These are phyloP conservation scores for Patella ulyssiponensis DNA, from an alignment of 2,888 invertebrate genomes.

Conservation along the genomic window DNA sequence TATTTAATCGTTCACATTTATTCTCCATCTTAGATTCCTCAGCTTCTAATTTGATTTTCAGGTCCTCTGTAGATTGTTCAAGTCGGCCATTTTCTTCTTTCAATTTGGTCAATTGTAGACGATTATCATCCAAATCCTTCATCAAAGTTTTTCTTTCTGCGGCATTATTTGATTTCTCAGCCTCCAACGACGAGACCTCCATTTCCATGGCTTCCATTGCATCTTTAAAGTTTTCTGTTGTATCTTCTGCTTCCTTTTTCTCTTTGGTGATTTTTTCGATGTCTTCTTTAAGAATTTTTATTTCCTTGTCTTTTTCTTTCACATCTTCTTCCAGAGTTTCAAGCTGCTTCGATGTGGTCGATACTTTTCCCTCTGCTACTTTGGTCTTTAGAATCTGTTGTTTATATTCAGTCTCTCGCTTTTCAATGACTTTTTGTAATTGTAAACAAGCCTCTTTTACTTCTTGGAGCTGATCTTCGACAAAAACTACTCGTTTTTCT, in stretches of 20 bases:
- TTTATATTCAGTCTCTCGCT: constrained; percentile 16
- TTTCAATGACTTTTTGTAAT: constrained; percentile 18
- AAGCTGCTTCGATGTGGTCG: constrained; percentile 27
- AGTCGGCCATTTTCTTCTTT: constrained; percentile 21
- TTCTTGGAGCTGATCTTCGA: constrained; percentile 8
- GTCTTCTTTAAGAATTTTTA: constrained; percentile 13
- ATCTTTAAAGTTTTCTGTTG: constrained; percentile 53
- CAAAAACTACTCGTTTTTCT: constrained; percentile 11
- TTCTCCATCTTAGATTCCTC: constrained; percentile 23
- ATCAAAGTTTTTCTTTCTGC: constrained; percentile 27
- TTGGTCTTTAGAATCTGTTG: constrained; percentile 16
- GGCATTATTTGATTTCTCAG: constrained; percentile 41
- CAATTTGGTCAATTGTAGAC: constrained; percentile 16
- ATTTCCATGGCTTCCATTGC: constrained; percentile 55
- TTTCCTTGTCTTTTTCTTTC: constrained; percentile 10
- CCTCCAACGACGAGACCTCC: constrained; percentile 47
- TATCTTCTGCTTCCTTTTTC: constrained; percentile 33
- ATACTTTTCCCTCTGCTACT: constrained; percentile 27
- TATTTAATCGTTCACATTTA: constrained; percentile 26
- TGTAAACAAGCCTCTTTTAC: constrained; percentile 19
- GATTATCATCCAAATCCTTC: constrained; percentile 26
- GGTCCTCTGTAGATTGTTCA: constrained; percentile 19
- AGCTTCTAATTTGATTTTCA: constrained; percentile 19
- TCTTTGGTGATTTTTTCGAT: constrained; percentile 30
- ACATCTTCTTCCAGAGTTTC: constrained; percentile 24